Evolutionary conservation across 92 coral and sea anemone species (phyloP).

Genomic region (Epizoanthus scotinus): DNA sequence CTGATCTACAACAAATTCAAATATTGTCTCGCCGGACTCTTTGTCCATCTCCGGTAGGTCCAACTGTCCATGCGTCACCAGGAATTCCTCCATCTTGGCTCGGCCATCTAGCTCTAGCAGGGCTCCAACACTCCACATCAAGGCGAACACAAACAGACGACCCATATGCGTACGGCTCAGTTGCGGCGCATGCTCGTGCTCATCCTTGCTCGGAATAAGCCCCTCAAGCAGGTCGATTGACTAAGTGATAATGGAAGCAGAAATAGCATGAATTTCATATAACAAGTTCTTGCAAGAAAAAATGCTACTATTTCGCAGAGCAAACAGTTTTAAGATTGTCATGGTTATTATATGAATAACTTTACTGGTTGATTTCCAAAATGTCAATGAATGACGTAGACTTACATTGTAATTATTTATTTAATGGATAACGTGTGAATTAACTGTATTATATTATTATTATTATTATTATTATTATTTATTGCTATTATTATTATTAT

Average conservation of each 20-base stretch:
- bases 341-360: not conserved
- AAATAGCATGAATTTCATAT: too few species aligned
- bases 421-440: too few species aligned
- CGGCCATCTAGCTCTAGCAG: slow-evolving; percentile 83
- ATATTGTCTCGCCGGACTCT: slow-evolving; percentile 74
- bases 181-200: slow-evolving; percentile 62
- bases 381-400: too few species aligned
- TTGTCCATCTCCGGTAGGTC: slow-evolving; percentile 65
- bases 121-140: slow-evolving; percentile 97
- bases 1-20: slow-evolving; percentile 82
- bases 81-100: slow-evolving; percentile 87
- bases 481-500: too few species aligned
- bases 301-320: too few species aligned
- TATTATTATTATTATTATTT: too few species aligned
- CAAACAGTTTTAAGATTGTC: not conserved
- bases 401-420: too few species aligned
- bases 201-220: slow-evolving; percentile 80
- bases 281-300: not conserved
- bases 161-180: slow-evolving; percentile 66
- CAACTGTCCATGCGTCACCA: slow-evolving; percentile 60
- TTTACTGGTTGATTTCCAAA: not conserved
- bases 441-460: too few species aligned
- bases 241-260: slow-evolving; percentile 30
- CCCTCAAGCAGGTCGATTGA: slow-evolving; percentile 83
- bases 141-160: slow-evolving; percentile 76